Evolutionary conservation across 53 echinoderm and acorn worm genomes (phyloP), one percentile per base, ranked within the genome.

Genomic region (Crossaster papposus): DNA sequence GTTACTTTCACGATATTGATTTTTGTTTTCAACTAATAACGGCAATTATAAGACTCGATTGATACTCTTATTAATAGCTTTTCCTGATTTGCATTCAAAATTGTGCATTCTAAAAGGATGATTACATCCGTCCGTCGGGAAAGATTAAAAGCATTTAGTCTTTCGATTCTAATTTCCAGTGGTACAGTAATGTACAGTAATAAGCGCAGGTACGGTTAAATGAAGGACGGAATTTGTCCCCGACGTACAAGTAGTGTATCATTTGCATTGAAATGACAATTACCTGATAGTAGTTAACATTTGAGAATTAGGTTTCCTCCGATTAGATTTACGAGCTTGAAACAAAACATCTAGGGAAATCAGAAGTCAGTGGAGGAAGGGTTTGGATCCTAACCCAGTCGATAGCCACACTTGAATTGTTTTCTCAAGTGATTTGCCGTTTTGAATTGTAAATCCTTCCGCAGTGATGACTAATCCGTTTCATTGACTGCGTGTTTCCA

Each of bases 1-100:
- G 44, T 44, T 1, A 7, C 6, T 7, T 44, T 9, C 9, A 44
- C 9, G 9, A 7, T 44, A 44, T 44, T 44, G 9, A 44, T 5
- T 44, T 44, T 44, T 44, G 5, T 44, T 44, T 44, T 44, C 44
- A 44, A 44, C 44, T 44, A 44, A 44, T 44, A 9, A 44, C 9
- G 5, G 44, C 5, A 44, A 44, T 44, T 44, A 9, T 44, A 44
- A 5, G 44, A 44, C 6, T 44, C 9, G 44, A 44, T 44, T 44
- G 44, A 44, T 44, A 9, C 44, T 5, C 44, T 9, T 44, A n/a
- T n/a, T n/a, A 44, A 44, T 44, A 44, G 44, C 44, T 68, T 4
- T 68, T 68, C 68, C 68, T 68, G 68, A 68, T 68, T 68, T 68
- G n/a, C n/a, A n/a, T n/a, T n/a, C n/a, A n/a, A n/a, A 68, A 5